Evolutionary conservation across 2,113 vertebrate genomes (phyloP), one percentile per base, ranked within the genome.

Genomic region (Cyprinodon variegatus): DNA sequence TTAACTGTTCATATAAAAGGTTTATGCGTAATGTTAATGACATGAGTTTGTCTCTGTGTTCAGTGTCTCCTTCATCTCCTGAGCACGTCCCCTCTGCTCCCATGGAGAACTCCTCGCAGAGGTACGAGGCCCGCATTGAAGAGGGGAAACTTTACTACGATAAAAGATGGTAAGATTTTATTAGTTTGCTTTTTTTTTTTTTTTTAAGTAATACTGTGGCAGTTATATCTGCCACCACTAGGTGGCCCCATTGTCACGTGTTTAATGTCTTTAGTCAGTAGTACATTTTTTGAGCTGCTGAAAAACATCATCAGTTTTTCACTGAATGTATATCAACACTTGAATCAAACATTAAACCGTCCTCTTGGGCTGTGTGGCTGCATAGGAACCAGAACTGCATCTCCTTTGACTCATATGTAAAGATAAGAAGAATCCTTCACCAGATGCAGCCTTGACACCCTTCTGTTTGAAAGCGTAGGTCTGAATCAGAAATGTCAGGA

Each of bases 81-180:
- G 98, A 99, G 41, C 97, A 97, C 74, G 89, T 99, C 65, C 97
- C 98, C 17, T 91, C 95, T 0, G 92, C 95, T 2, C 98, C 96
- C 14, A 90, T 96, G 69, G 98, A 99, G 89, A 96, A 89, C 79
- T 97, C 97, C 0, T 93, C 95, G 0, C 98, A 97, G 92, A 94
- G 98, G 0, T 99, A 97, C 39, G 98, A 99, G 72, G 97, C 98
- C 40, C 96, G 98, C 75, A 98, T 99, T 88, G 98, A 99, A 89
- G 98, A 99, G 4, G 98, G 97, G 17, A 99, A 98, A 79, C 95
- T 99, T 36, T 99, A 98, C 91, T 99, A 99, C 39, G 98, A 99
- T 86, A 99, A 99, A 86, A 95, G 98, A 98, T 99, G 98, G 98
- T 99, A 86, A 74, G 90, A 71, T 65, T 65, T 0, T 1, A 11